These are phyloP conservation scores for Cygnus atratus DNA, from an alignment of 2,113 vertebrate genomes.

Conservation along the genomic window DNA sequence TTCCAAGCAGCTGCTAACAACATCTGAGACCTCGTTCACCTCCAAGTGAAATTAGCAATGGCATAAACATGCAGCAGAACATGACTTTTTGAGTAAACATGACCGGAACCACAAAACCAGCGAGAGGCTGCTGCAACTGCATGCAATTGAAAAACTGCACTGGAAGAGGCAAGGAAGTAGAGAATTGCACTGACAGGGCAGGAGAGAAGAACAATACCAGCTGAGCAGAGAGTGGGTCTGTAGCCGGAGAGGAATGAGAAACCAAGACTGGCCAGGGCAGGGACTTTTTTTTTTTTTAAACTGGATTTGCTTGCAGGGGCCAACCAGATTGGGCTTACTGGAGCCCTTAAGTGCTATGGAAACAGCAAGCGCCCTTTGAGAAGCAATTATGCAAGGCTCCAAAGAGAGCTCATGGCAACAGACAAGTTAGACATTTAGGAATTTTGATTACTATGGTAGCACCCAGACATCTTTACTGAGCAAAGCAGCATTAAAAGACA, in stretches of 20 bases:
- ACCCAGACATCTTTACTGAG: background rate
- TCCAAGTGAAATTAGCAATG: constrained; percentile 10
- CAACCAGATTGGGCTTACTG: background rate
- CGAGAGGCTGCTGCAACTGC: constrained; percentile 5
- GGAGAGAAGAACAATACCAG: background rate
- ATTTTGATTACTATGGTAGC: background rate
- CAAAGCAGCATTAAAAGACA: background rate
- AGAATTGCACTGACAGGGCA: background rate
- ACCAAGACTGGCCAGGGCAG: background rate
- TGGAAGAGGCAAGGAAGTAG: background rate
- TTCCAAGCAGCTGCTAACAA: constrained; percentile 36
- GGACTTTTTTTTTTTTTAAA: background rate
- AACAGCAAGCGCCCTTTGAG: background rate
- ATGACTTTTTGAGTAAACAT: background rate
- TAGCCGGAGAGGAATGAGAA: background rate
- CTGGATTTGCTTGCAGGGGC: background rate
- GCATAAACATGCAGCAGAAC: background rate
- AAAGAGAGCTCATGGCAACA: constrained; percentile 4
- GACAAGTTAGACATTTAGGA: background rate
- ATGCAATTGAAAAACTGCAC: background rate
- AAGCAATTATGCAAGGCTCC: background rate
- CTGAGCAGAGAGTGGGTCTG: background rate
- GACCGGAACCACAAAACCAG: constrained; percentile 17
- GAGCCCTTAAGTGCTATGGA: background rate
- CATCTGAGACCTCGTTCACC: constrained; percentile 24